Percentiles rank a stretch among this genome's conserved stretches.
These are phyloP conservation scores for Hepsetus odoe DNA, from an alignment of 2,113 vertebrate genomes.

Conservation along the genomic window DNA sequence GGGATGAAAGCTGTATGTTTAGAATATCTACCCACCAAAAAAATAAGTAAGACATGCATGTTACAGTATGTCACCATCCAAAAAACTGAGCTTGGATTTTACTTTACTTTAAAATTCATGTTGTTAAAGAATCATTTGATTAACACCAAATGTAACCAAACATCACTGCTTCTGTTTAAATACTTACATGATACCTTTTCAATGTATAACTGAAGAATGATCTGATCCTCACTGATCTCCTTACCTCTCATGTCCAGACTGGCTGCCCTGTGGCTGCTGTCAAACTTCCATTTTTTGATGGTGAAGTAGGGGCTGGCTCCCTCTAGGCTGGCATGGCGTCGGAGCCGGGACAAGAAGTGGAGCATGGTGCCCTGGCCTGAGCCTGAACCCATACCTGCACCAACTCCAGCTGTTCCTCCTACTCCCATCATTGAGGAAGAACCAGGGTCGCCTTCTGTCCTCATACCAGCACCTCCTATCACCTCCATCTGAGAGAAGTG, in stretches of 20 bases:
- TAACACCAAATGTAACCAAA: background rate
- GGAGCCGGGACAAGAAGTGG: constrained; percentile 87
- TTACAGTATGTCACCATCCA: background rate
- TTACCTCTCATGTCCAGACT: constrained; percentile 94
- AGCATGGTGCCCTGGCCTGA: constrained; percentile 77
- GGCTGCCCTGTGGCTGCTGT: constrained; percentile 87
- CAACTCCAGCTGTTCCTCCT: constrained; percentile 7
- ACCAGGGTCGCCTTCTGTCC: constrained; percentile 33
- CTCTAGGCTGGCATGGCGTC: constrained; percentile 91
- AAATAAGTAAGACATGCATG: background rate
- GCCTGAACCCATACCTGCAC: background rate
- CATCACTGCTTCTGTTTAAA: background rate
- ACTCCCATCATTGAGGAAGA: constrained; percentile 16
- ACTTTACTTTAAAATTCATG: background rate
- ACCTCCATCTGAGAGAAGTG: constrained; percentile 70
- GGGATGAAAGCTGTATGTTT: background rate
- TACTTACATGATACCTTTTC: too few relatives aligned
- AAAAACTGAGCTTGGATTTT: background rate
- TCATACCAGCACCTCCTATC: constrained; percentile 57
- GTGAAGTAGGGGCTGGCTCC: constrained; percentile 91
- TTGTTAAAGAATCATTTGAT: background rate
- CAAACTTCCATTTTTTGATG: constrained; percentile 91
- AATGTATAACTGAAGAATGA: too few relatives aligned
- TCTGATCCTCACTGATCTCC: constrained; percentile 28
- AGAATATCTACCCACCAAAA: background rate